A percentile compares a stretch with the other conserved stretches of the same genome.
phyloP scores from a whole-genome alignment of 2,888 invertebrate species.

The Protophormia terraenovae region DNA sequence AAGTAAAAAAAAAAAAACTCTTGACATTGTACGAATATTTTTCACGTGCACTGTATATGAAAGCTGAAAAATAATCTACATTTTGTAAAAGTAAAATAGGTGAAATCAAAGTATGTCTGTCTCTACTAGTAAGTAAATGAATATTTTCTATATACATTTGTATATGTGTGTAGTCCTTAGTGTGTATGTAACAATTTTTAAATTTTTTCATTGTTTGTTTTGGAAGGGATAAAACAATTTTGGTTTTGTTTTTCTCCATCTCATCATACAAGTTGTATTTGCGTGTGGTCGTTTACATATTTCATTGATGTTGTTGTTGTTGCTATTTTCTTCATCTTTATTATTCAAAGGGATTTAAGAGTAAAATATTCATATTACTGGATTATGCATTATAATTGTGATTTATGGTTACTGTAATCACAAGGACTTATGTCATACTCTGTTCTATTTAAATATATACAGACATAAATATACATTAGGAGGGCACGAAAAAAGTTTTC shows the following conservation, averaged over 20 bases:
- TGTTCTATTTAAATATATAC: background rate
- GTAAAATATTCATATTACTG: slow-evolving; percentile 67
- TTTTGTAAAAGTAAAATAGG: slow-evolving; percentile 38
- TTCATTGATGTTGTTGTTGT: background rate
- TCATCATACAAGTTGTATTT: slow-evolving; percentile 19
- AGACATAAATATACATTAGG: background rate
- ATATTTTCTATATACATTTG: background rate
- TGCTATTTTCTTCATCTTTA: slow-evolving; percentile 38
- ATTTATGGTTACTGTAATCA: slow-evolving; percentile 67
- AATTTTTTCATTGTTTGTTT: slow-evolving; percentile 28
- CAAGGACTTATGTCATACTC: slow-evolving; percentile 48
- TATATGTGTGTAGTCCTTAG: background rate
- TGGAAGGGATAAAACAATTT: slow-evolving; percentile 50
- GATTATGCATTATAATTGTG: slow-evolving; percentile 68
- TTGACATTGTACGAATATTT: background rate
- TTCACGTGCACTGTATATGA: slow-evolving; percentile 14
- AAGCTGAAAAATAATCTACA: slow-evolving; percentile 8
- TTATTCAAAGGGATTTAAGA: slow-evolving; percentile 66
- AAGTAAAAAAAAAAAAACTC: no score
- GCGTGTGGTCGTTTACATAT: slow-evolving; percentile 49
- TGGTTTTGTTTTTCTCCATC: background rate
- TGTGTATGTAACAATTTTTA: slow-evolving; percentile 20
- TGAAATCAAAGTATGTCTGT: slow-evolving; percentile 25
- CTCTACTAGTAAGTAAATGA: background rate
- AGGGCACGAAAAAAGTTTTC: background rate